phyloP scores from a whole-genome alignment of 1,140 invertebrate species.

The Heliconius melpomene region DNA sequence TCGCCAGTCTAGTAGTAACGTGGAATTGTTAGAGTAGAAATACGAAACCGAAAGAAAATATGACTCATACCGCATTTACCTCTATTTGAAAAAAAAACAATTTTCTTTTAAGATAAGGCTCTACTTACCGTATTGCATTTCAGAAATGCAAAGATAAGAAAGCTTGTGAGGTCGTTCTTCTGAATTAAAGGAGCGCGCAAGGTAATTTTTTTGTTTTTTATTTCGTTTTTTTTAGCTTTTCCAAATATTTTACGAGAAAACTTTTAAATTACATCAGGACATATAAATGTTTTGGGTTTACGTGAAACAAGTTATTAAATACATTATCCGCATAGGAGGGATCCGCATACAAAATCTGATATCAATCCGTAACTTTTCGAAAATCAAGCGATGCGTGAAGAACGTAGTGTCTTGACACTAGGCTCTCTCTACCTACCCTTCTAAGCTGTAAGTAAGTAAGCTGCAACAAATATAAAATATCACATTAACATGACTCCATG shows the following conservation, averaged over 20 bases:
- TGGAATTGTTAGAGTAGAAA: no score
- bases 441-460: no score
- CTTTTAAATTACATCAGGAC: neutral
- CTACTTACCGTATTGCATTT: neutral
- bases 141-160: neutral
- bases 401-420: no score
- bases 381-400: no score
- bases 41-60: no score
- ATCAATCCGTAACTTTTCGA: no score
- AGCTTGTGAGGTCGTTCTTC: neutral
- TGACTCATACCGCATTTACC: no score
- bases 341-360: no score
- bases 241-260: neutral
- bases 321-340: no score
- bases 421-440: no score
- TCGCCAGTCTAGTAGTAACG: no score
- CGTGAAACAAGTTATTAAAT: neutral
- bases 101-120: conserved; percentile 5
- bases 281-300: neutral
- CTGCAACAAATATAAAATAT: neutral
- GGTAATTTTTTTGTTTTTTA: neutral
- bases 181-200: neutral
- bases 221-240: neutral
- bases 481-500: neutral
- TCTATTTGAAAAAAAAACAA: neutral